Base-by-base conservation (phyloP, 2,888 invertebrate genomes). In the Diaprepes abbreviatus region DNA sequence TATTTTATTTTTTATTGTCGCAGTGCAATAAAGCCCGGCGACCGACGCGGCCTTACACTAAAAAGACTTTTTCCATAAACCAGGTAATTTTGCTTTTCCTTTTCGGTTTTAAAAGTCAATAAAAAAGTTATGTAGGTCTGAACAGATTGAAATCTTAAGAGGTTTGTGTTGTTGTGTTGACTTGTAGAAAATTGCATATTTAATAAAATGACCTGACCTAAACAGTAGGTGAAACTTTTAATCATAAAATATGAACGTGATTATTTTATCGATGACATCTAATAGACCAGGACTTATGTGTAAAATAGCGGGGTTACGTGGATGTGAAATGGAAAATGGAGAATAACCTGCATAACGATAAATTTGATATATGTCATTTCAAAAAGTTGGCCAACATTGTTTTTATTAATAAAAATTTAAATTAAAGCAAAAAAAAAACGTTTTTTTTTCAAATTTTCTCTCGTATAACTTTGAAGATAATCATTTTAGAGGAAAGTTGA, bases 21-120 rank as follows among this genome's bases (percentile, higher is more conserved):
- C 5, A 4, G 16, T 33, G 59, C 33, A 40, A 59, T 43, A 59
- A 43, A 59, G 45, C 45, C 9, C 10, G 33, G 38, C 43, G 16
- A 58, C 58, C 38, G 24, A 21, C 45, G 28, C 19, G 19, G 59
- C 40, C 43, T 3, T 43, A 33, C 24, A 43, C 3, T 59, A 59
- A 59, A 59, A 59, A 59, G 59, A 14, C 28, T 59, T 59, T 59
- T 59, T 59, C 59, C 59, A 59, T 59, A 59, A 59, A 59, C 43
- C 28, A 28, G 33, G 59, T 43, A 59, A 59, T 59, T 28, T 59
- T 33, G 45, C 43, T 24, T 59, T 59, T 59, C 59, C 59, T 59
- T 59, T 59, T 59, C 10, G 59, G 45, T 31, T 45, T 43, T 43
- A 43, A 48, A 48, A 59, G 59, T 43, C 43, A 59, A 59, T 59